These are phyloP conservation scores for Diceros bicornis DNA, from an alignment of 2,797 vertebrate species.

Conservation along the genomic window DNA sequence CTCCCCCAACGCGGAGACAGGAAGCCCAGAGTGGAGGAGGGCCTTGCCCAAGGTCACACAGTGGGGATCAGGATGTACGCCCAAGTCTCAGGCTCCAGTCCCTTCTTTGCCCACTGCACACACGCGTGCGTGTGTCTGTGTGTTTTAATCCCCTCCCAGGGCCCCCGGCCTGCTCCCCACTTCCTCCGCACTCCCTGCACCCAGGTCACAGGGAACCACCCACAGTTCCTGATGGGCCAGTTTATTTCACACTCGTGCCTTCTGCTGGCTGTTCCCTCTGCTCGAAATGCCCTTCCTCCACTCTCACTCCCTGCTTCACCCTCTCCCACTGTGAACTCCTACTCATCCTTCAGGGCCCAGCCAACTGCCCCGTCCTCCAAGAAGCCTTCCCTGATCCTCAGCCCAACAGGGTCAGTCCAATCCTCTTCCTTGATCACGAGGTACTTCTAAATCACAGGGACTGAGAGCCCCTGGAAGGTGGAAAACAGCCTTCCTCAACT, in stretches of 20 bases:
- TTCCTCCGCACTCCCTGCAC: background rate
- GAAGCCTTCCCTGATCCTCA: constrained; percentile 5
- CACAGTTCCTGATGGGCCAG: background rate
- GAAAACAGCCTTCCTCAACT: background rate
- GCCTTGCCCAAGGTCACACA: background rate
- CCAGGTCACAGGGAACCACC: background rate
- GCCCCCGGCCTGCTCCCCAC: fast-evolving
- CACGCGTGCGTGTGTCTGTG: background rate
- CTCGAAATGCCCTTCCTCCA: background rate
- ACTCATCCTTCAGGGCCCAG: background rate
- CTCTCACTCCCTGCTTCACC: background rate
- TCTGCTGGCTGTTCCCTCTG: background rate
- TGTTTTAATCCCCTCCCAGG: background rate
- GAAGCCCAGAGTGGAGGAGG: background rate
- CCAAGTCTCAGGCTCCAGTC: background rate
- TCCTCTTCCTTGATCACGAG: background rate
- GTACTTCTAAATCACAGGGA: background rate
- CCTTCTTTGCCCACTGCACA: background rate
- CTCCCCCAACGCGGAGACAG: background rate
- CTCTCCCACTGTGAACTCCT: background rate
- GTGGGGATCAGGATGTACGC: background rate
- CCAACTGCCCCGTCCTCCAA: background rate
- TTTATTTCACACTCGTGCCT: background rate
- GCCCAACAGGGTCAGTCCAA: background rate
- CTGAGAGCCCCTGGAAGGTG: background rate